Evolutionary conservation across 2,797 vertebrate species (phyloP).

Genomic region (Microctenopoma steveboyesi): DNA sequence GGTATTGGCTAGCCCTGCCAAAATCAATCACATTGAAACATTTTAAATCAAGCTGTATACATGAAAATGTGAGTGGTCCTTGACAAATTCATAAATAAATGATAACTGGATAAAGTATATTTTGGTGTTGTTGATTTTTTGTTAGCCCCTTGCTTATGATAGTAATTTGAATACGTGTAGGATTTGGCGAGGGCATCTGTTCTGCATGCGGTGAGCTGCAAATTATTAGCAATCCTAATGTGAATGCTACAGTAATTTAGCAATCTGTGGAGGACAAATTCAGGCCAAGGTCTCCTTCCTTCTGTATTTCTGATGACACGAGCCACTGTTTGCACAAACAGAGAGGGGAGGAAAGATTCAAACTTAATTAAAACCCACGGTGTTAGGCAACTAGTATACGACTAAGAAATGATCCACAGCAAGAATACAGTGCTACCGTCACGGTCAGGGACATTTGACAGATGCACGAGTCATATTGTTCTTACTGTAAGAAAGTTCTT

Average conservation of each 20-base stretch:
- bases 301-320: neutral
- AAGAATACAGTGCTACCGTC: too few relatives aligned
- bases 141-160: constrained; percentile 11
- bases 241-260: neutral
- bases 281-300: neutral
- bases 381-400: too few relatives aligned
- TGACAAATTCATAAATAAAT: neutral
- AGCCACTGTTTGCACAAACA: constrained; percentile 8
- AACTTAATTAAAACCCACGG: too few relatives aligned
- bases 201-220: constrained; percentile 21
- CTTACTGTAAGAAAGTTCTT: neutral
- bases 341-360: neutral
- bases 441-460: neutral
- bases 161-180: constrained; percentile 34
- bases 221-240: constrained; percentile 1
- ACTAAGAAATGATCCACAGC: too few relatives aligned
- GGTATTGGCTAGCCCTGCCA: constrained; percentile 29
- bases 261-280: neutral
- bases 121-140: neutral
- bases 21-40: constrained; percentile 15
- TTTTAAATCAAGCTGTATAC: neutral
- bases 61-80: neutral
- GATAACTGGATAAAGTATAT: neutral
- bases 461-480: neutral
- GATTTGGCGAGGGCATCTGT: constrained; percentile 23